Evolutionary conservation across 2,797 vertebrate species (phyloP).

Genomic region (Sitta carolinensis): DNA sequence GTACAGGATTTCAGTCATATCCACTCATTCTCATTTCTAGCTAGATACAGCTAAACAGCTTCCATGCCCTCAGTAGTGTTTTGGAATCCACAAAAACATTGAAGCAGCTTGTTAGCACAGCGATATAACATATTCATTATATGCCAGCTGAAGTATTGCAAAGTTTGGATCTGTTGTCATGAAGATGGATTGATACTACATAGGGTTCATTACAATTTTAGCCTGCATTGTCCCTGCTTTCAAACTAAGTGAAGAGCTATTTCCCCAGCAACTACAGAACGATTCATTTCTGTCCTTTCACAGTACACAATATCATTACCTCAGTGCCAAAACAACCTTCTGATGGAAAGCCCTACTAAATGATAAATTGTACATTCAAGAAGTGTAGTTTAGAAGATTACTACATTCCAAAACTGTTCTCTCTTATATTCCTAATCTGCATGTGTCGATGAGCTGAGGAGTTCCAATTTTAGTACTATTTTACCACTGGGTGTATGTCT

Average conservation of each 20-base stretch:
- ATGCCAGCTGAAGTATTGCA: background rate
- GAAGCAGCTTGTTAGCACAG: conserved; percentile 12
- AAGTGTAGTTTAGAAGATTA: background rate
- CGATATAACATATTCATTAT: background rate
- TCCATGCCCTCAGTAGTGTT: background rate
- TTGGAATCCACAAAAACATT: background rate
- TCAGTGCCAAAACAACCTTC: conserved; percentile 23
- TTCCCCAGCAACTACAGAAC: conserved; percentile 18
- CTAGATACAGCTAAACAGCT: background rate
- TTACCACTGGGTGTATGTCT: background rate
- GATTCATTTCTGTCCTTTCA: conserved; percentile 30
- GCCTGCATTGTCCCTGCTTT: background rate
- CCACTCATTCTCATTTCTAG: background rate
- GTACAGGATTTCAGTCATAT: background rate
- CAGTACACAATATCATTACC: conserved; percentile 1
- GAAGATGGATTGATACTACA: background rate
- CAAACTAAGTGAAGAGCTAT: conserved; percentile 20
- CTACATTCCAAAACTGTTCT: background rate
- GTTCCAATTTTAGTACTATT: background rate
- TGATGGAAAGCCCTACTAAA: conserved; percentile 19
- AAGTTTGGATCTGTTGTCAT: conserved; percentile 16
- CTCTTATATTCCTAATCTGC: background rate
- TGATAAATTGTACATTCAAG: conserved; percentile 1
- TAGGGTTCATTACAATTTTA: conserved; percentile 21
- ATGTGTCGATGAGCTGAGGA: background rate